Evolutionary conservation across 2,888 invertebrate genomes (phyloP).

Genomic region (Bedellia somnulentella): DNA sequence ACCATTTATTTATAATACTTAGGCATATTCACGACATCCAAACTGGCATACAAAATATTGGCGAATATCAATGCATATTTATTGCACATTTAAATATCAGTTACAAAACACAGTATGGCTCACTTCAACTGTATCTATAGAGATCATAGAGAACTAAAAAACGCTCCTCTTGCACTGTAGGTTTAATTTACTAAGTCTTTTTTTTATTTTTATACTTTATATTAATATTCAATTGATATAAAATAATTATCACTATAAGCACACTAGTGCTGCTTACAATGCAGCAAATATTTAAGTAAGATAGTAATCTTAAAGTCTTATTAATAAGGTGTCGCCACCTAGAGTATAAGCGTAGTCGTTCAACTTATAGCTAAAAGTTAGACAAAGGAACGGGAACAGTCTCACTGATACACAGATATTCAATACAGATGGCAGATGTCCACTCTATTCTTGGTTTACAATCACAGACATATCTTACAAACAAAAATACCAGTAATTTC

Average conservation of each 20-base stretch:
- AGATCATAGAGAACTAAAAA: conserved; percentile 42
- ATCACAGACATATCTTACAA: too few relatives aligned
- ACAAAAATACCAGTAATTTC: too few relatives aligned
- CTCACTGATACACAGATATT: too few relatives aligned
- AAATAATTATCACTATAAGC: conserved; percentile 44
- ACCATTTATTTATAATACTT: conserved; percentile 30
- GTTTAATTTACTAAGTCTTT: conserved; percentile 25
- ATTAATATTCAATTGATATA: conserved; percentile 50
- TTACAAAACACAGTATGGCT: conserved; percentile 15
- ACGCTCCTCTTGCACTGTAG: conserved; percentile 27
- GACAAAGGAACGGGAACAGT: too few relatives aligned
- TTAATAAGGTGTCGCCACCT: conserved; percentile 40
- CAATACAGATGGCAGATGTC: too few relatives aligned
- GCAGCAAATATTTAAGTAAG: conserved; percentile 30
- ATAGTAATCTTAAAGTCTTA: conserved; percentile 47
- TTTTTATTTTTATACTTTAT: conserved; percentile 23
- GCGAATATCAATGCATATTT: conserved; percentile 27
- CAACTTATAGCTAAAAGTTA: conserved; percentile 4
- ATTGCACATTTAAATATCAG: conserved; percentile 29
- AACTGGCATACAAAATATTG: conserved; percentile 26
- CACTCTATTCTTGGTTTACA: too few relatives aligned
- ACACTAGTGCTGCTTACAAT: conserved; percentile 11
- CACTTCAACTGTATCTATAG: conserved; percentile 23
- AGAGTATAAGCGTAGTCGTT: conserved; percentile 39
- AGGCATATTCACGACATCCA: conserved; percentile 30